A percentile compares a stretch with the other conserved stretches of the same genome.
Conservation (phyloP, 2,888 invertebrate species). For the Gibbula magus region DNA sequence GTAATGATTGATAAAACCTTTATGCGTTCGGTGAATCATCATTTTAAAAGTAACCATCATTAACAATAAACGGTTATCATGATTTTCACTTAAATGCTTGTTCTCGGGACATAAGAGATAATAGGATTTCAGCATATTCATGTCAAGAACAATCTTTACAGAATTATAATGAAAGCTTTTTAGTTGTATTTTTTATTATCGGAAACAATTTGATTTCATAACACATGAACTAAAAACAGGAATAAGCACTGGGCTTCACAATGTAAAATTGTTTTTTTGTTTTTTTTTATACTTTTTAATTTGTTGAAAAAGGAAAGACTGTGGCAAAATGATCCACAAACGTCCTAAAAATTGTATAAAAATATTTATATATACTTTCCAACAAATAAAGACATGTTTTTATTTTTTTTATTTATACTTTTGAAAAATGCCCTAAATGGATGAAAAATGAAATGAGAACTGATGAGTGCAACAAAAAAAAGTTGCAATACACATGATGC, state of each 20-base stretch:
- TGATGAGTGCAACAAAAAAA: not conserved
- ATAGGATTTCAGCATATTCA: too few species aligned
- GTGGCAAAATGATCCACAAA: constrained; percentile 62
- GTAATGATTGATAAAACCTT: too few species aligned
- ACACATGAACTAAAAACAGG: not conserved
- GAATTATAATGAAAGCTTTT: too few species aligned
- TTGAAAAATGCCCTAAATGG: constrained; percentile 17
- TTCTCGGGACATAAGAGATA: too few species aligned
- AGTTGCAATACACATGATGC: not conserved
- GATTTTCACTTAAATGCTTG: too few species aligned
- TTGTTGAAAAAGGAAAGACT: constrained; percentile 60
- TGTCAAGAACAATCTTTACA: too few species aligned
- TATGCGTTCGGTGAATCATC: too few species aligned
- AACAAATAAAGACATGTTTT: not conserved
- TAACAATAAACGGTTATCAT: too few species aligned
- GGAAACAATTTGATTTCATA: not conserved
- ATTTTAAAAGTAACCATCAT: too few species aligned
- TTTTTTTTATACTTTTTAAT: not conserved
- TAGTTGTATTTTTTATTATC: too few species aligned
- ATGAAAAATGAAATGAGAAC: constrained; percentile 1
- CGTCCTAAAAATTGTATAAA: constrained; percentile 42
- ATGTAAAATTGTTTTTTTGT: not conserved
- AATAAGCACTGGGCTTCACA: constrained; percentile 17
- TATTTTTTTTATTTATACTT: constrained; percentile 3
- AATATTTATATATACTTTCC: constrained; percentile 27